phyloP scores from a whole-genome alignment of 2,797 vertebrate genomes.

The Protosalanx chinensis region DNA sequence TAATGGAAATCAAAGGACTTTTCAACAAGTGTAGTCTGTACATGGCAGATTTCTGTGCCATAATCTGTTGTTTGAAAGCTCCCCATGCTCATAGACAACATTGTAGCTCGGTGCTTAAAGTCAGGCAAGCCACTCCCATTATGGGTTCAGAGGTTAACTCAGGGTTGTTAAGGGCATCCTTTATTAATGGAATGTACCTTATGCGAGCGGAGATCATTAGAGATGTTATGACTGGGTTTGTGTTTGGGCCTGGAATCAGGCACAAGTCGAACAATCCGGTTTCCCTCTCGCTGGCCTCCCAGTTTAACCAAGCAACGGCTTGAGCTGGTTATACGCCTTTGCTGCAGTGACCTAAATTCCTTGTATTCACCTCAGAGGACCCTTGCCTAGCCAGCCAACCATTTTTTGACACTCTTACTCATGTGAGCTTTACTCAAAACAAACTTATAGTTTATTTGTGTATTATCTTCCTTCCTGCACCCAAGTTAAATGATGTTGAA shows the following conservation, averaged over 20 bases:
- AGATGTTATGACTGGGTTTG: slow-evolving; percentile 71
- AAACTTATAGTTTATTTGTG: slow-evolving; percentile 60
- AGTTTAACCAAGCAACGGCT: slow-evolving; percentile 69
- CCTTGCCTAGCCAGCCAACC: slow-evolving; percentile 48
- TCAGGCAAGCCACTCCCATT: slow-evolving; percentile 44
- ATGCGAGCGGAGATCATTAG: slow-evolving; percentile 65
- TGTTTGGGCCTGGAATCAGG: slow-evolving; percentile 19
- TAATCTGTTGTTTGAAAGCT: not conserved
- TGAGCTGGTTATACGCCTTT: slow-evolving; percentile 69
- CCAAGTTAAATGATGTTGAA: slow-evolving; percentile 55
- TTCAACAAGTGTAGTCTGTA: not conserved
- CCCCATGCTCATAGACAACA: not conserved
- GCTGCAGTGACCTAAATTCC: slow-evolving; percentile 77
- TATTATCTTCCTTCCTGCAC: slow-evolving; percentile 63
- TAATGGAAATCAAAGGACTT: too few species aligned
- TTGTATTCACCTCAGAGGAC: slow-evolving; percentile 78
- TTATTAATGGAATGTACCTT: slow-evolving; percentile 50
- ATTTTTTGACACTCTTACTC: slow-evolving; percentile 25
- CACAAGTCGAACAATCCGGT: slow-evolving; percentile 53
- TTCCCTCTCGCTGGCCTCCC: slow-evolving; percentile 70
- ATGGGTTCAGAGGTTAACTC: slow-evolving; percentile 47
- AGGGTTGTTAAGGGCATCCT: slow-evolving; percentile 38
- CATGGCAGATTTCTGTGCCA: not conserved
- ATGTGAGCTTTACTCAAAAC: slow-evolving; percentile 22
- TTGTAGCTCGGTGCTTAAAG: not conserved